These are phyloP conservation scores for Pterobdella sp. DNA, from an alignment of 2,888 invertebrate genomes.

Conservation along the genomic window DNA sequence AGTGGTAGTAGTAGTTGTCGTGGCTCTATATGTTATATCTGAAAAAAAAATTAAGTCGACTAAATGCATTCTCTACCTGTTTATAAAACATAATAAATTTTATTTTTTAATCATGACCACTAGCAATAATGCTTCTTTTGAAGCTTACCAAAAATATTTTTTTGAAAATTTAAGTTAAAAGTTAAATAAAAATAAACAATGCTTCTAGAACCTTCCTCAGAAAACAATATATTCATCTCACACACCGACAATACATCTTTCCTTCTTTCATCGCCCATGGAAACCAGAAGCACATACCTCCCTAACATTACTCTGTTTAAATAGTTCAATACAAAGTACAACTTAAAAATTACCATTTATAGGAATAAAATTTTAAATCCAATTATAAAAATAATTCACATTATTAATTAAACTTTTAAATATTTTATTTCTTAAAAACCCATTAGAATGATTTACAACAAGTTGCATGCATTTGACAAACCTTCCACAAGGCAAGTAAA, in stretches of 20 bases:
- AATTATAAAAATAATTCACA: not conserved
- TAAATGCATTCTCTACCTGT: too few relatives aligned
- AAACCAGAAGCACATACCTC: not conserved
- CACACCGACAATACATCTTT: not conserved
- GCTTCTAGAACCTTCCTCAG: not conserved
- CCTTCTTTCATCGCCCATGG: not conserved
- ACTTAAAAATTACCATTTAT: not conserved
- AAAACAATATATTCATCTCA: not conserved
- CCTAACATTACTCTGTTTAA: not conserved
- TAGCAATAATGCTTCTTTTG: too few relatives aligned
- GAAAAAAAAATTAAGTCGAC: too few relatives aligned
- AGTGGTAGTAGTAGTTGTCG: constrained; percentile 30
- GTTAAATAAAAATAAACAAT: not conserved
- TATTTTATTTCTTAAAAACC: not conserved
- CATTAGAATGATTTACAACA: not conserved
- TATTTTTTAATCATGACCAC: too few relatives aligned
- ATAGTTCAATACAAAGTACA: not conserved
- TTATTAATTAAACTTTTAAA: too few relatives aligned
- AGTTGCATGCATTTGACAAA: not conserved
- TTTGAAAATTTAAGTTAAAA: not conserved
- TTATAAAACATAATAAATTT: not conserved
- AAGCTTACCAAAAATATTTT: not conserved
- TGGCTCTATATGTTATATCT: not conserved
- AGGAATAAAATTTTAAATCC: not conserved
- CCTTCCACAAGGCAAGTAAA: constrained; percentile 7